Percentiles rank a stretch among this genome's conserved stretches.
Conservation (phyloP, 2,888 invertebrate species). For the Willowsia nigromaculata region DNA sequence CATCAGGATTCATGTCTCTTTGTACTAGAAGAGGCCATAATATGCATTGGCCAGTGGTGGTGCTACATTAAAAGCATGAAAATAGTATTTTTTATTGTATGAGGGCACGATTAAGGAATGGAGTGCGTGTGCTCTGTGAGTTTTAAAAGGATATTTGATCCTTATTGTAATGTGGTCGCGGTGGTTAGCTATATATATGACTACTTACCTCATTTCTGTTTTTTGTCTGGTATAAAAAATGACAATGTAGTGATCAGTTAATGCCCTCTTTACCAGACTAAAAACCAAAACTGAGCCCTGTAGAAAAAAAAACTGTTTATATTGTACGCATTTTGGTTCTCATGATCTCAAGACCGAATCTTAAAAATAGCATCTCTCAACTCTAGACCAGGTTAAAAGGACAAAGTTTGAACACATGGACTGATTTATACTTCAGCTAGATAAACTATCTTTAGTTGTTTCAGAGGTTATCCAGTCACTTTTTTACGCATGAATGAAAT, state of each 20-base stretch:
- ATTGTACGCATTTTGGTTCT: neutral
- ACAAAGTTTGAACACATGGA: neutral
- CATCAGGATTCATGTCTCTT: constrained; percentile 43
- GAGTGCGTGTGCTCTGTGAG: constrained; percentile 38
- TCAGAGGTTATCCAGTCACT: no score
- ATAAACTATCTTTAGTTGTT: neutral
- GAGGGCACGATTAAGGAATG: neutral
- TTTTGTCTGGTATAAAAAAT: no score
- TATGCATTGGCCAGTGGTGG: neutral
- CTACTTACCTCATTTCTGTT: neutral
- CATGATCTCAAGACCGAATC: neutral
- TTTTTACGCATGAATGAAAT: neutral
- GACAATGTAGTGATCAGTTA: constrained; percentile 4
- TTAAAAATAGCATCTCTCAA: neutral
- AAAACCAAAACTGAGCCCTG: no score
- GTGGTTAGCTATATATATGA: neutral
- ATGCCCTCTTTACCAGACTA: neutral
- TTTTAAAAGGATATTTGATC: constrained; percentile 19
- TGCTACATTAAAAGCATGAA: neutral
- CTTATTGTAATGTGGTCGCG: neutral
- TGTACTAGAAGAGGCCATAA: constrained; percentile 1
- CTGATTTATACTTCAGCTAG: constrained; percentile 11
- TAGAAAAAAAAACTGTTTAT: neutral
- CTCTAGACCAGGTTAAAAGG: neutral
- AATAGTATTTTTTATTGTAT: neutral